Conservation (phyloP, 1,140 invertebrate species). For the Drosophila kurseongensis region DNA sequence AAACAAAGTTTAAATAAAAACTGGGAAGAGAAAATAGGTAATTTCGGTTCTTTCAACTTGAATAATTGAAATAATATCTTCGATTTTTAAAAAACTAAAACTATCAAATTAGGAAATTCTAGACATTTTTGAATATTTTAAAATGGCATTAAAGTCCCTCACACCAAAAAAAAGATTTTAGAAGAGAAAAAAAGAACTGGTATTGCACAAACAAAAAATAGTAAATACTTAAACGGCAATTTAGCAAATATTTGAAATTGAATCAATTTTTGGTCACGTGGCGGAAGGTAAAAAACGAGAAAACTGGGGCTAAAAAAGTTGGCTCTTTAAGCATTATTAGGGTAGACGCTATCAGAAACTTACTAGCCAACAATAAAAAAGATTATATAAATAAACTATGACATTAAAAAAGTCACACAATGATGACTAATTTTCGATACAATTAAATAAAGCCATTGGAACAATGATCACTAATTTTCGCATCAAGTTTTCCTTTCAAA, state of each 20-base stretch:
- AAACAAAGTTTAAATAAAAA: conserved; percentile 8
- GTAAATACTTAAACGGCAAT: conserved; percentile 9
- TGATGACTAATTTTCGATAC: conserved; percentile 1
- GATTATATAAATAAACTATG: neutral
- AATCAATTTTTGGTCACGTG: conserved; percentile 1
- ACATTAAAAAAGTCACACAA: neutral
- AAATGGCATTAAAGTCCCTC: neutral
- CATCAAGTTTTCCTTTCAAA: conserved; percentile 1
- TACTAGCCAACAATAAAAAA: neutral
- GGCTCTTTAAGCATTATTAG: conserved; percentile 1
- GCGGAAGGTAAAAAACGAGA: neutral
- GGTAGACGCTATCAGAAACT: neutral
- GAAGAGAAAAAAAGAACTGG: neutral
- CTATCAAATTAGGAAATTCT: too few species aligned
- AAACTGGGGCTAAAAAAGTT: neutral
- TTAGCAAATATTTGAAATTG: conserved; percentile 9
- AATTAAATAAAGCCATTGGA: conserved; percentile 1
- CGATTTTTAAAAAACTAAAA: too few species aligned
- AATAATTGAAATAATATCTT: neutral
- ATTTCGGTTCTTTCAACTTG: neutral
- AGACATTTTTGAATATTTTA: neutral
- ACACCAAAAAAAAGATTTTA: too few species aligned
- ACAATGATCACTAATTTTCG: conserved; percentile 1
- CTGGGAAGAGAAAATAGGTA: too few species aligned
- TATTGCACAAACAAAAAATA: conserved; percentile 6